A percentile compares a stretch with the other conserved stretches of the same genome.
phyloP scores from a whole-genome alignment of 2,888 invertebrate species.

The Cistogaster globosa region DNA sequence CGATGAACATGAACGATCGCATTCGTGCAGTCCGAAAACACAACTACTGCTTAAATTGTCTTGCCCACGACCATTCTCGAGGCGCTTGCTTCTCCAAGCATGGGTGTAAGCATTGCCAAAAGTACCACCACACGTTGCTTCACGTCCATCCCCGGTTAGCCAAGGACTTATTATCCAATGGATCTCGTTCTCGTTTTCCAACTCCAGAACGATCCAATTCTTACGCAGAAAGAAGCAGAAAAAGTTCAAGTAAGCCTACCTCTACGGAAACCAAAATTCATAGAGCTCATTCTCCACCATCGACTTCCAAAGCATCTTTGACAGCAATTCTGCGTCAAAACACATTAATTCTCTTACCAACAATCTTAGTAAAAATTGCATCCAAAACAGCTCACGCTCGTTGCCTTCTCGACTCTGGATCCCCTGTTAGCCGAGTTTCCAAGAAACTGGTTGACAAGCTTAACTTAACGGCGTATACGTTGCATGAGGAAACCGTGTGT shows the following conservation, averaged over 20 bases:
- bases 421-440: too few relatives aligned
- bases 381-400: background rate
- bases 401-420: too few relatives aligned
- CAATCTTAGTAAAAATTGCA: background rate
- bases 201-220: background rate
- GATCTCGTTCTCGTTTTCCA: background rate
- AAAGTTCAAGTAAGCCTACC: background rate
- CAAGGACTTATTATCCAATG: too few relatives aligned
- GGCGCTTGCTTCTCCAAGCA: conserved; percentile 22
- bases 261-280: background rate
- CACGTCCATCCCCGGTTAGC: background rate
- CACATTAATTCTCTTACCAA: background rate
- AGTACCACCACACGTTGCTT: conserved; percentile 21
- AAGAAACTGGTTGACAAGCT: too few relatives aligned
- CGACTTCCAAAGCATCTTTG: background rate
- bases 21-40: background rate
- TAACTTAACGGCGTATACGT: background rate
- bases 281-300: background rate
- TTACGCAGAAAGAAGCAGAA: background rate
- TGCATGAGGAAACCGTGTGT: conserved; percentile 11
- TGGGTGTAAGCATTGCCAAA: conserved; percentile 26
- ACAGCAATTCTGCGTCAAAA: background rate
- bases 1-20: conserved; percentile 22
- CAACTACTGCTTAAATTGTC: conserved; percentile 22
- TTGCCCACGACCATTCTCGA: conserved; percentile 27